Evolutionary conservation across 2,113 vertebrate species (phyloP), one percentile per base, ranked within the genome.

Genomic region (Lepus americanus): DNA sequence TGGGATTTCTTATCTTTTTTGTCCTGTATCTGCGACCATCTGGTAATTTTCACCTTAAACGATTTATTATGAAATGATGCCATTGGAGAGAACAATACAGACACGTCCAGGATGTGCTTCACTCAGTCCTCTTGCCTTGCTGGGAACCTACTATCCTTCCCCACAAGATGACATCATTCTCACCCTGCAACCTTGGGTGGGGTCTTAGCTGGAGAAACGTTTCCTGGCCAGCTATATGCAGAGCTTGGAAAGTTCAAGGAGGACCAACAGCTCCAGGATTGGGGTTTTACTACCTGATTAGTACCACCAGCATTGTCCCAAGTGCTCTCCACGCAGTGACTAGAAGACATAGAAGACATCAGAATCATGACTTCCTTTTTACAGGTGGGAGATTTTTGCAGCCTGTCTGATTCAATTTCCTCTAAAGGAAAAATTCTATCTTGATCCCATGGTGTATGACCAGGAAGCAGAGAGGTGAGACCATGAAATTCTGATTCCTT

Each of bases 51-150:
- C 44, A 66, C 22, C 49, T 49, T 69, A 67, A 79, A 72, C 2
- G 44, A 61, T 88, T 89, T 84, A 61, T 67, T 91, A 83, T 74
- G 66, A 89, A 33, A 39, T 66, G 55, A 59, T 1, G 20, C 31
- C 22, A 6, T 39, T 77, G 27, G 19, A 53, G 33, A 27, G n/a
- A 27, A 44, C 44, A 76, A 86, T 6, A 36, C 12, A 5, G 59
- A 51, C 22, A 29, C 23, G 25, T 23, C 12, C 1, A 0, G 10
- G 2, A 4, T 3, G 17, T 5, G 12, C 33, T 33, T 44, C 19
- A 7, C 20, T n/a, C 25, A 9, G 11, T n/a, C 22, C 1, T 6
- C 29, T n/a, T 78, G 2, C 33, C 4, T 49, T 51, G 33, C 9
- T 29, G 25, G 44, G n/a, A 89, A 27, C 14, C 3, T 29, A 49